Evolutionary conservation across 1,140 invertebrate species (phyloP).

Genomic region (Drosophila kanapiae): DNA sequence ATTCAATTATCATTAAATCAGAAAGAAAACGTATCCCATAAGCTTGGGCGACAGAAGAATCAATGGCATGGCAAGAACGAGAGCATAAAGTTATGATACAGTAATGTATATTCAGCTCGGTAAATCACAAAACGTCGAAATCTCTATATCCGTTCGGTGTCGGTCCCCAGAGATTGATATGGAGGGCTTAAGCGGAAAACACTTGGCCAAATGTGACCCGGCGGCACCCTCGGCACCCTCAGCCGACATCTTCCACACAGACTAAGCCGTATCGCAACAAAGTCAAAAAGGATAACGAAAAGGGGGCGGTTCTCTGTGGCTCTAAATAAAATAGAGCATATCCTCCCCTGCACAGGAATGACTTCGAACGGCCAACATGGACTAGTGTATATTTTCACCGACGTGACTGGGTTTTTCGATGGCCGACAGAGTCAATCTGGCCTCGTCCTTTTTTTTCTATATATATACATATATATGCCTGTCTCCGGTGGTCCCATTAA

Average conservation of each 20-base stretch:
- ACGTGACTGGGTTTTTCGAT: conserved; percentile 76
- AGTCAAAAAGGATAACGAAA: conserved; percentile 34
- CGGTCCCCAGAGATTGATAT: conserved; percentile 78
- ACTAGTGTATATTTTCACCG: conserved; percentile 65
- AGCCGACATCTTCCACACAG: conserved; percentile 29
- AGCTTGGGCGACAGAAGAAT: conserved; percentile 55
- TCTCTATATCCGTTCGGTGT: conserved; percentile 72
- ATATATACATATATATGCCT: background rate
- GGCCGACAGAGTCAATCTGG: conserved; percentile 63
- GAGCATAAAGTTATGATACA: conserved; percentile 73
- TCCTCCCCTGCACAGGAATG: conserved; percentile 40
- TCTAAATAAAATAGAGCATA: conserved; percentile 67
- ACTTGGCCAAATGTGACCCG: conserved; percentile 81
- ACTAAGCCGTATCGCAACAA: conserved; percentile 64
- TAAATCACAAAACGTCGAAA: conserved; percentile 82
- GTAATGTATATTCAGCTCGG: conserved; percentile 57
- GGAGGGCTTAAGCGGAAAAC: conserved; percentile 80
- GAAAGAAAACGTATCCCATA: conserved; percentile 37
- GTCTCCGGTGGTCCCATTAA: conserved; percentile 60
- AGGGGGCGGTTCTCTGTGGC: conserved; percentile 45
- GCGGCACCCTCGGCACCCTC: conserved; percentile 14
- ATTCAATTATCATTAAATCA: conserved; percentile 76
- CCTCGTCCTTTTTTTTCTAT: conserved; percentile 14
- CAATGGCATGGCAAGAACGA: conserved; percentile 27
- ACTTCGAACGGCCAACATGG: conserved; percentile 16